Percentiles rank a stretch among this genome's conserved stretches.
Conservation (phyloP, 37 sponge, comb jelly and placozoan genomes). For the Lycopodina hypogea region DNA sequence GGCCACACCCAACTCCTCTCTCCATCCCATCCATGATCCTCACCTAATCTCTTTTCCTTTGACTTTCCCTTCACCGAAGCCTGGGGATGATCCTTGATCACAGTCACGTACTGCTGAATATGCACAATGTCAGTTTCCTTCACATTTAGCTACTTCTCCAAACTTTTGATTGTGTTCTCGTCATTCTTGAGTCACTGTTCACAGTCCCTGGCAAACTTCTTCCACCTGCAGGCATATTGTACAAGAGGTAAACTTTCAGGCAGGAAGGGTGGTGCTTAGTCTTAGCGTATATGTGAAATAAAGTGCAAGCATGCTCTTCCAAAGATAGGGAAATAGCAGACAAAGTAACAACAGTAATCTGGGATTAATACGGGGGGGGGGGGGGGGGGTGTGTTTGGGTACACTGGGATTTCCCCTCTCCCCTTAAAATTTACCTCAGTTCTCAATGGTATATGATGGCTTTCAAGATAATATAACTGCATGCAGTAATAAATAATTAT, state of each 20-base stretch:
- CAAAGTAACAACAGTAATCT: too few species aligned
- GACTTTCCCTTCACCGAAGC: constrained; percentile 18
- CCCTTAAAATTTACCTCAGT: too few species aligned
- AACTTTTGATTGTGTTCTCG: background rate
- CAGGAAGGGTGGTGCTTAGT: background rate
- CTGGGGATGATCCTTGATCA: constrained; percentile 31
- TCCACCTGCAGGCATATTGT: background rate
- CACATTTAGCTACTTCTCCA: constrained; percentile 32
- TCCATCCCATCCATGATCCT: background rate
- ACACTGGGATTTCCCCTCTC: too few species aligned
- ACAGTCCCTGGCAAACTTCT: constrained; percentile 2
- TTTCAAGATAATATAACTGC: too few species aligned
- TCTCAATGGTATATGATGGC: too few species aligned
- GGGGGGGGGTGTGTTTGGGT: too few species aligned
- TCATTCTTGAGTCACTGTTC: constrained; percentile 3
- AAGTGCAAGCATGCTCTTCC: too few species aligned
- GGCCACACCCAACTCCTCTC: background rate
- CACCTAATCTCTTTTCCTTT: constrained; percentile 44
- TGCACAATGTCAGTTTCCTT: constrained; percentile 31
- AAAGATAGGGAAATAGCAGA: too few species aligned
- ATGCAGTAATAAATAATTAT: too few species aligned
- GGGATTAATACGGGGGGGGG: too few species aligned
- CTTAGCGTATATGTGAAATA: too few species aligned
- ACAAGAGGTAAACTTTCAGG: background rate
- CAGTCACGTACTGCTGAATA: constrained; percentile 27